phyloP scores from a whole-genome alignment of 2,113 vertebrate species.

The cat (Felis catus) region DNA sequence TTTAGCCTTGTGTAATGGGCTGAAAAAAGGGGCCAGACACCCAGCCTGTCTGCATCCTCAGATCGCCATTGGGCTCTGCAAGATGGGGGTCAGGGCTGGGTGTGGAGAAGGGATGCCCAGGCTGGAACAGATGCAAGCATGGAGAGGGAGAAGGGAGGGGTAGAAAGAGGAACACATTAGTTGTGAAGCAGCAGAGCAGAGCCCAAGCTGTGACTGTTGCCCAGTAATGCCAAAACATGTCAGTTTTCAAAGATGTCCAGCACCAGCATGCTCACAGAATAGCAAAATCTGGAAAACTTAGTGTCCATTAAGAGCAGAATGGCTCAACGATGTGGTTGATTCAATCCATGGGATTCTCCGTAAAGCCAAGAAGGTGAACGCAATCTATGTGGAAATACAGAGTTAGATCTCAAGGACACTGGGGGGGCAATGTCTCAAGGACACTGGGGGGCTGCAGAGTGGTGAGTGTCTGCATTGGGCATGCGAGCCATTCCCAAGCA shows the following conservation, averaged over 20 bases:
- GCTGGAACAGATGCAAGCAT: not conserved
- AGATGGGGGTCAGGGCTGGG: no score
- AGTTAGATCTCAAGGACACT: not conserved
- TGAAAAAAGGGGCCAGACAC: not conserved
- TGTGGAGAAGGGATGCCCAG: not conserved
- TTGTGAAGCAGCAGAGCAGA: rapidly evolving
- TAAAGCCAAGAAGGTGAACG: not conserved
- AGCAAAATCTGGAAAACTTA: not conserved
- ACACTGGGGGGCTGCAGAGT: not conserved
- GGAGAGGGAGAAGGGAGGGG: not conserved
- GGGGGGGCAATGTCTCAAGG: no score
- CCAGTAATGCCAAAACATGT: not conserved
- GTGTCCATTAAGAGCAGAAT: not conserved
- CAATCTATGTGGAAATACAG: rapidly evolving
- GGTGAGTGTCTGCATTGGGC: rapidly evolving
- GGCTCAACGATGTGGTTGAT: not conserved
- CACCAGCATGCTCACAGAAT: rapidly evolving
- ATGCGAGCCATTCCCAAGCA: not conserved
- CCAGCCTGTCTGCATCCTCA: not conserved
- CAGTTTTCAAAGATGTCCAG: not conserved
- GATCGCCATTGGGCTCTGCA: not conserved
- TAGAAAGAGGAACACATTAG: not conserved
- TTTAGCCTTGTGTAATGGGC: not conserved
- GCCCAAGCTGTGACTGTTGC: rapidly evolving
- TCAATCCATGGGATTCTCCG: not conserved